A percentile compares a stretch with the other conserved stretches of the same genome.
These are phyloP conservation scores for Tuberolachnus salignus DNA, from an alignment of 2,888 invertebrate species.

Conservation along the genomic window DNA sequence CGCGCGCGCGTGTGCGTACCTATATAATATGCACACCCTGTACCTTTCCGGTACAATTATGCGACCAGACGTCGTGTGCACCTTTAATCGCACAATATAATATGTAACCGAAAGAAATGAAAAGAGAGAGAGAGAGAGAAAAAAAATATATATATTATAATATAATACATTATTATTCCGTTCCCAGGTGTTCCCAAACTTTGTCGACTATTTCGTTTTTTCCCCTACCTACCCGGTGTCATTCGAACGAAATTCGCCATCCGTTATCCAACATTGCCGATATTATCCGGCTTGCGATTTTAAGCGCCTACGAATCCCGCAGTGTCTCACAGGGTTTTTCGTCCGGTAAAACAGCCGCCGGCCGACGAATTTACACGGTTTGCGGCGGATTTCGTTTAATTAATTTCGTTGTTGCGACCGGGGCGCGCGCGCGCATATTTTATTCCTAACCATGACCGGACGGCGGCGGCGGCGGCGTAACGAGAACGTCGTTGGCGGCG, in stretches of 20 bases:
- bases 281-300: background rate
- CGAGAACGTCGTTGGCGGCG: background rate
- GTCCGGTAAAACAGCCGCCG: no score
- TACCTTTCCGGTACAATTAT: background rate
- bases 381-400: no score
- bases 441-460: constrained; percentile 8
- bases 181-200: constrained; percentile 37
- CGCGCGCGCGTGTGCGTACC: background rate
- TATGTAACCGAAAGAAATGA: constrained; percentile 23
- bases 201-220: background rate
- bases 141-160: constrained; percentile 9
- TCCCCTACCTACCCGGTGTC: no score
- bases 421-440: background rate
- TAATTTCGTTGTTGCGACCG: no score
- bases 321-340: background rate
- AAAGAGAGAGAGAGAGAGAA: no score
- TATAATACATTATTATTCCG: background rate
- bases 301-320: background rate
- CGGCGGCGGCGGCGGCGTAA: no score
- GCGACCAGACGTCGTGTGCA: constrained; percentile 15
- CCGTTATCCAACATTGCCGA: background rate
- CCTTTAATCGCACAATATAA: constrained; percentile 47
- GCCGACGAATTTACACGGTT: no score
- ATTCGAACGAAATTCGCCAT: background rate
- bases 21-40: no score